Conservation (phyloP, 1,140 invertebrate species). For the Anastatus disparis region DNA sequence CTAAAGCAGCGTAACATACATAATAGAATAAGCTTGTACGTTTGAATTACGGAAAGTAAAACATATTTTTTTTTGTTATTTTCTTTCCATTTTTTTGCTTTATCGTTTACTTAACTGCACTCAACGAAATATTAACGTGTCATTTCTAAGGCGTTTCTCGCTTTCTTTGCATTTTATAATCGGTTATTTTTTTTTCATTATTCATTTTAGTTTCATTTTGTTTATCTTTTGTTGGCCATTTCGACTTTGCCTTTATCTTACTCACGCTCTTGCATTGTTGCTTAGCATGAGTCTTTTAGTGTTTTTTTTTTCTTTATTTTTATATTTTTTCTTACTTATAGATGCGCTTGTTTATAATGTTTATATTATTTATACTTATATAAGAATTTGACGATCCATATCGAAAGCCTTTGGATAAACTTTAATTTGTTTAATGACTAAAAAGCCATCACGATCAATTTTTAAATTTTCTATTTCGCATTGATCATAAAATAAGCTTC, state of each 20-base stretch:
- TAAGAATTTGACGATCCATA: neutral
- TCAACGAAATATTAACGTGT: neutral
- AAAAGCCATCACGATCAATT: neutral
- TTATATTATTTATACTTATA: constrained; percentile 29
- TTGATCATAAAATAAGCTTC: neutral
- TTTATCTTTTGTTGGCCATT: neutral
- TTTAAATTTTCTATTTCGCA: too few relatives aligned
- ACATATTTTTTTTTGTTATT: neutral
- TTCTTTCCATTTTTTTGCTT: neutral
- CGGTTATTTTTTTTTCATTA: neutral
- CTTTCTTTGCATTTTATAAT: neutral
- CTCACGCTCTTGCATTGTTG: too few relatives aligned
- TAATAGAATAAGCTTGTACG: neutral
- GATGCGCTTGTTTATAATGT: constrained; percentile 25
- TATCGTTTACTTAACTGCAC: neutral
- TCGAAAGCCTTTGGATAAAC: neutral
- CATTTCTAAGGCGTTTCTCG: neutral
- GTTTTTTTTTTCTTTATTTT: neutral
- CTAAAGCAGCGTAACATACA: too few relatives aligned
- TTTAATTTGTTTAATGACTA: neutral
- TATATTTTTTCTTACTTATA: neutral
- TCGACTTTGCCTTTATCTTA: neutral
- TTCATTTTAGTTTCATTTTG: neutral
- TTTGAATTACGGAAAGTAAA: neutral
- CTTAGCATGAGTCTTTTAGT: neutral